Conservation (phyloP, 2,113 vertebrate genomes). For the Mobula birostris region DNA sequence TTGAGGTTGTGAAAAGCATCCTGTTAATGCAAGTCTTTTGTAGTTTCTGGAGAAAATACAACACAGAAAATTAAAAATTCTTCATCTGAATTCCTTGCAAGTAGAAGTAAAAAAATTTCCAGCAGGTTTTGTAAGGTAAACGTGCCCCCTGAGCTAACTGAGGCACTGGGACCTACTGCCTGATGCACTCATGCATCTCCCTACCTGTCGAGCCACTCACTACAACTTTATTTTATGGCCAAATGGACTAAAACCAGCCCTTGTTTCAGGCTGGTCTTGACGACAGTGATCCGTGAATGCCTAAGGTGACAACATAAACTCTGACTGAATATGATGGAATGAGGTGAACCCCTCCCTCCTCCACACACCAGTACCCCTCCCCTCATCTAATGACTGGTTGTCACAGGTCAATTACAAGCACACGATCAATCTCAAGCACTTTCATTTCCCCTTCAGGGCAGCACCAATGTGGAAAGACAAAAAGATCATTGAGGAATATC, state of each 20-base stretch:
- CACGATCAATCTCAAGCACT: slow-evolving; percentile 41
- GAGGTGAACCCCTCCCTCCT: background rate
- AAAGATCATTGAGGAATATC: too few relatives aligned
- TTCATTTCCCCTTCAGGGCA: slow-evolving; percentile 41
- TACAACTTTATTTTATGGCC: background rate
- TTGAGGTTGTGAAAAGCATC: too few relatives aligned
- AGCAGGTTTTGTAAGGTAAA: background rate
- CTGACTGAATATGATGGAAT: slow-evolving; percentile 21
- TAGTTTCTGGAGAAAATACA: background rate
- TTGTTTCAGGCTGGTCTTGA: background rate
- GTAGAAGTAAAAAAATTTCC: background rate
- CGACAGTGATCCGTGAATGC: background rate
- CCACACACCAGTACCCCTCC: background rate
- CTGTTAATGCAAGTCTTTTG: too few relatives aligned
- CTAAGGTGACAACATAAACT: slow-evolving; percentile 40
- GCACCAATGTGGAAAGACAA: background rate
- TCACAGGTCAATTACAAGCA: slow-evolving; percentile 50
- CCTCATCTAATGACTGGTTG: slow-evolving; percentile 41
- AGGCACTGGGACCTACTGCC: background rate
- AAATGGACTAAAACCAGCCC: background rate
- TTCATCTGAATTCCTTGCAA: background rate
- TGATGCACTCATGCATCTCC: too few relatives aligned
- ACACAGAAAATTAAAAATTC: background rate
- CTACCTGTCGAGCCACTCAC: background rate
- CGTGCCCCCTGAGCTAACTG: background rate